Conservation (phyloP, 1,140 invertebrate species). For the Drosophila pectinifera region DNA sequence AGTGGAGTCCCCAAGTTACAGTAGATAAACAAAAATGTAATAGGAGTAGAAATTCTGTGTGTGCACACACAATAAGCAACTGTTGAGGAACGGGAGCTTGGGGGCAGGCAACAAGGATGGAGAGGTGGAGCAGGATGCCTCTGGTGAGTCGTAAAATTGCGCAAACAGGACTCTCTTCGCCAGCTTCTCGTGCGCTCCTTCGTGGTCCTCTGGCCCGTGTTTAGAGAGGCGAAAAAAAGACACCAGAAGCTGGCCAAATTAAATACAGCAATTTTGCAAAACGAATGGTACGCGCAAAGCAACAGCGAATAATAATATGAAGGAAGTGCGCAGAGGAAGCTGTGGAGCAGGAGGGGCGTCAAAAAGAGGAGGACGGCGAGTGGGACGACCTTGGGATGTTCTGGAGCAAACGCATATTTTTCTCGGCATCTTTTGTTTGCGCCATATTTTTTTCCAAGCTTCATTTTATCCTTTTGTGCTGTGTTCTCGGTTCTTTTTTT, state of each 20-base stretch:
- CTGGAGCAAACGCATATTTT: constrained; percentile 60
- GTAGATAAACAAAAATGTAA: background rate
- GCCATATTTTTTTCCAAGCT: background rate
- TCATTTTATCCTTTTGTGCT: constrained; percentile 13
- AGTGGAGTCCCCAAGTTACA: too few relatives aligned
- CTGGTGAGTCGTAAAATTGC: constrained; percentile 74
- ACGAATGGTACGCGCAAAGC: constrained; percentile 58
- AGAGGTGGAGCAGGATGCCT: constrained; percentile 43
- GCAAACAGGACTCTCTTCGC: constrained; percentile 49
- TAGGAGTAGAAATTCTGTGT: constrained; percentile 42
- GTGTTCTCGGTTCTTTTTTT: background rate
- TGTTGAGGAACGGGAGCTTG: constrained; percentile 6
- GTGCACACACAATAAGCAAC: constrained; percentile 65
- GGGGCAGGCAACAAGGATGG: constrained; percentile 15
- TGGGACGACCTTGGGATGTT: constrained; percentile 37
- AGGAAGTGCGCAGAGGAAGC: constrained; percentile 49
- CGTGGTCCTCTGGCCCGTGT: constrained; percentile 15
- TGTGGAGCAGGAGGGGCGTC: background rate
- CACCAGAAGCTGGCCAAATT: constrained; percentile 57
- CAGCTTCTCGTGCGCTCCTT: constrained; percentile 2
- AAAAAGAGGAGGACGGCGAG: background rate
- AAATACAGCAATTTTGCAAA: constrained; percentile 76
- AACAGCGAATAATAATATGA: constrained; percentile 68
- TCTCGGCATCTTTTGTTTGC: constrained; percentile 31
- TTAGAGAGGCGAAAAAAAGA: constrained; percentile 15